phyloP scores from a whole-genome alignment of 2,888 invertebrate genomes.

The Alloplasta piceator region DNA sequence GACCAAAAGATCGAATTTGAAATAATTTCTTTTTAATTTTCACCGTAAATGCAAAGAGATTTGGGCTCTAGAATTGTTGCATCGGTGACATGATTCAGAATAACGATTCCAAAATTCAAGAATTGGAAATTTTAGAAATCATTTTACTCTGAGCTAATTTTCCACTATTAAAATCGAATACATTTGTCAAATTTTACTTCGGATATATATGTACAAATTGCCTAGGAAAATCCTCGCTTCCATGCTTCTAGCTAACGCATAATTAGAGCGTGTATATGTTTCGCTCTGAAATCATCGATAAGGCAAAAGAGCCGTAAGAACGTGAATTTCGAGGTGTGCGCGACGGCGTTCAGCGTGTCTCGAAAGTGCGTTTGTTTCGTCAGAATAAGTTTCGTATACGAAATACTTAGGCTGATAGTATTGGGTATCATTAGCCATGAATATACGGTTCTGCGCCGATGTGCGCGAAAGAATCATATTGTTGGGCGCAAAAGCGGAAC shows the following conservation, averaged over 20 bases:
- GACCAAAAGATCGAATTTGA: too few species aligned
- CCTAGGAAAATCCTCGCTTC: neutral
- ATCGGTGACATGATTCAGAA: too few species aligned
- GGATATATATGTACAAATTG: too few species aligned
- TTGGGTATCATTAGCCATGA: slow-evolving; percentile 13
- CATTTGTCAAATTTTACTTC: too few species aligned
- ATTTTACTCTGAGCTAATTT: too few species aligned
- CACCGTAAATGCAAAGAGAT: too few species aligned
- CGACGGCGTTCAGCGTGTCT: slow-evolving; percentile 1
- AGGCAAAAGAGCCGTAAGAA: slow-evolving; percentile 24
- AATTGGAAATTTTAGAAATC: too few species aligned
- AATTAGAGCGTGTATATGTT: slow-evolving; percentile 58
- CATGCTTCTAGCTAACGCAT: slow-evolving; percentile 20
- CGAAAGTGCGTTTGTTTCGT: slow-evolving; percentile 48
- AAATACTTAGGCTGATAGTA: neutral
- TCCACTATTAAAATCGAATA: too few species aligned
- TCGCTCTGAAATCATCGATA: slow-evolving; percentile 57
- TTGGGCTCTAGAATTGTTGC: too few species aligned
- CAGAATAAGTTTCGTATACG: too few species aligned
- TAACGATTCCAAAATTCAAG: too few species aligned
- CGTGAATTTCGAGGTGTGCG: neutral
- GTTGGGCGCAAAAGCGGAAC: slow-evolving; percentile 62
- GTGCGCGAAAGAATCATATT: slow-evolving; percentile 28
- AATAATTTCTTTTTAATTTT: too few species aligned
- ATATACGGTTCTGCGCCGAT: slow-evolving; percentile 9